Evolutionary conservation across 2,797 vertebrate species (phyloP).

Genomic region (Sphaeramia orbicularis): DNA sequence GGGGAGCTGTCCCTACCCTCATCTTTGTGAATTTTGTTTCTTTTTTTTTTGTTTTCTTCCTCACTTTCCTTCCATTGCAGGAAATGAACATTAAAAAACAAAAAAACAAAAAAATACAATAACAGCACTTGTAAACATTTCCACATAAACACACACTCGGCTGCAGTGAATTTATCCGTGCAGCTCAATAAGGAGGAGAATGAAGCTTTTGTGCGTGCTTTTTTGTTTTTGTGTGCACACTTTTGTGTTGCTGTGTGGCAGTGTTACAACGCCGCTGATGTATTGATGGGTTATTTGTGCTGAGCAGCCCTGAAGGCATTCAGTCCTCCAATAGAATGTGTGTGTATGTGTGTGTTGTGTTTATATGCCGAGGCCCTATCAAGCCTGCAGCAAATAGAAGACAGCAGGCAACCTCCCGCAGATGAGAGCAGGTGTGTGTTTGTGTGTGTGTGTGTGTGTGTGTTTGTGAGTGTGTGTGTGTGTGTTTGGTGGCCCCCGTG

Average conservation of each 20-base stretch:
- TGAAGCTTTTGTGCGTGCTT: conserved; percentile 28
- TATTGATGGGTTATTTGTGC: conserved; percentile 81
- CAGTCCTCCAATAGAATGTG: conserved; percentile 44
- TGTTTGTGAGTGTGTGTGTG: conserved; percentile 53
- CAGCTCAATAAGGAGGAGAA: conserved; percentile 29
- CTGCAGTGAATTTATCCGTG: conserved; percentile 19
- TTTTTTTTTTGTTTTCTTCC: background rate
- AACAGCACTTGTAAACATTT: conserved; percentile 24
- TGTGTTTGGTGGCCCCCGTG: conserved; percentile 77
- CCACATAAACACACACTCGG: conserved; percentile 26
- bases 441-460: conserved; percentile 44
- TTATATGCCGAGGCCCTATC: conserved; percentile 29
- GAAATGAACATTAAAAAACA: conserved; percentile 5
- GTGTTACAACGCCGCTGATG: conserved; percentile 60
- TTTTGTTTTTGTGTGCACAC: conserved; percentile 38
- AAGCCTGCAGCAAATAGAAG: conserved; percentile 69
- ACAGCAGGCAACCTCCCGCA: conserved; percentile 72
- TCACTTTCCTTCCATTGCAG: background rate
- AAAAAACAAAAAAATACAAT: conserved; percentile 13
- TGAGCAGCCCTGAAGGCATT: conserved; percentile 73
- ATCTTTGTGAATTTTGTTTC: background rate
- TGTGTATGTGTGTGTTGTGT: conserved; percentile 25
- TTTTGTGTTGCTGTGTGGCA: conserved; percentile 50
- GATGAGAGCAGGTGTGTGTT: conserved; percentile 68
- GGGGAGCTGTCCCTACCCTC: conserved; percentile 19